Base-by-base conservation (phyloP, 2,797 vertebrate species). In the Zenarchopterus dispar region DNA sequence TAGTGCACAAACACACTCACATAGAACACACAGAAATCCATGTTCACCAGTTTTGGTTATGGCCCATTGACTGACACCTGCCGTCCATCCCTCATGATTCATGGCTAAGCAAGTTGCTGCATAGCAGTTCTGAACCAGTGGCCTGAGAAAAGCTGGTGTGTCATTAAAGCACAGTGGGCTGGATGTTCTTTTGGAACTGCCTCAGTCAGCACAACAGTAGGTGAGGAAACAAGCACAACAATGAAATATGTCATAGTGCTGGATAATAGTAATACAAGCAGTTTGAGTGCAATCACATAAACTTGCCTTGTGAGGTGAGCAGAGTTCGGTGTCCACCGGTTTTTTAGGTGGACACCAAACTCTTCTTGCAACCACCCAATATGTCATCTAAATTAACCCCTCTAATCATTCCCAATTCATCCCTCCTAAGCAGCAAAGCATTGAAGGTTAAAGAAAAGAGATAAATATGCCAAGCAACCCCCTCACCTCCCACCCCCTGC, bases 101-200 rank as follows among this genome's bases (percentile, higher is more conserved):
- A 81, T 87, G 88, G 84, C 88, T 79, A 89, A 80, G 85, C 67
- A 62, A 80, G 88, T 88, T 73, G 78, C 85, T 87, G 91, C 92
- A 83, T 71, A 88, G 86, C 67, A 78, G 87, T 86, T 92, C 86
- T 89, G 50, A 91, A 64, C 76, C 88, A 89, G 67, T 90, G 88
- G 88, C 78, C 85, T 59, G 87, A 82, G 84, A 73, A 88, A 79
- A 82, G 78, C 64, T 80, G 67, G 81, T 64, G 75, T 88, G 85
- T 86, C 88, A 89, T 91, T 90, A 89, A 82, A 76, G 84, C 81
- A 74, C 86, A 81, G 81, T 67, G 21, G 75, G 86, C 66, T 67
- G 80, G 78, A 77, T 81, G 57, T 52, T 72, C 75, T 80, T 80
- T 68, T 78, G 56, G 73, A 77, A 67, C 56, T 7, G 66, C 70